Evolutionary conservation across 2,888 invertebrate genomes (phyloP).

Genomic region (Enoplolaimus lenunculus): DNA sequence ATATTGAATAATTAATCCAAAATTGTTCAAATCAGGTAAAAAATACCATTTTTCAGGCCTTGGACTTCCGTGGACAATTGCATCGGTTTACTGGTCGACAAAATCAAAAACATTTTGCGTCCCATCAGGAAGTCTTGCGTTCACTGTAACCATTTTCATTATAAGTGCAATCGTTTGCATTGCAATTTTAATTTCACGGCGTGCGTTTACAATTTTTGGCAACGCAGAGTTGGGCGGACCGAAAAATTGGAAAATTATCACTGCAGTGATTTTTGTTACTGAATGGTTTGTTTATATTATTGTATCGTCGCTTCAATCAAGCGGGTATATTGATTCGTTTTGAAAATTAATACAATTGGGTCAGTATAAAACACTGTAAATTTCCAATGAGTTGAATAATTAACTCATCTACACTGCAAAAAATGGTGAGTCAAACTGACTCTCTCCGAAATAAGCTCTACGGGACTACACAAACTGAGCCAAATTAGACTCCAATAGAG

Average conservation of each 20-base stretch:
- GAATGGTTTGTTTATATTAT: slow-evolving; percentile 49
- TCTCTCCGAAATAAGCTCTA: too few species aligned
- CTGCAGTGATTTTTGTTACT: slow-evolving; percentile 42
- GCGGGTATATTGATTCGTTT: slow-evolving; percentile 21
- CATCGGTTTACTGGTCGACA: slow-evolving; percentile 46
- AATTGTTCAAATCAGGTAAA: too few species aligned
- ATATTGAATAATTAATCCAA: too few species aligned
- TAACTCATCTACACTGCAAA: too few species aligned
- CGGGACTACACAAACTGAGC: too few species aligned
- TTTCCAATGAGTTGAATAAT: too few species aligned
- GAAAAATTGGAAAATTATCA: slow-evolving; percentile 39
- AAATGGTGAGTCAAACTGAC: too few species aligned
- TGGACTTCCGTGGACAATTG: slow-evolving; percentile 52
- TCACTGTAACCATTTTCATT: slow-evolving; percentile 49
- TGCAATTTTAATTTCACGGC: slow-evolving; percentile 44
- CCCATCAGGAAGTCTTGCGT: slow-evolving; percentile 43
- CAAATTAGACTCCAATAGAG: too few species aligned
- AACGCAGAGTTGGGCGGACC: slow-evolving; percentile 50
- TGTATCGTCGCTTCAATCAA: slow-evolving; percentile 43
- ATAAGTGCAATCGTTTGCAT: slow-evolving; percentile 46
- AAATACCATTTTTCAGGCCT: slow-evolving; percentile 52
- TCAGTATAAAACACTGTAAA: too few species aligned
- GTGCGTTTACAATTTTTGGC: slow-evolving; percentile 46
- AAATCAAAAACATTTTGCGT: slow-evolving; percentile 44
- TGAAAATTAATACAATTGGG: too few species aligned